Evolutionary conservation across 2,797 vertebrate genomes (phyloP), one percentile per base, ranked within the genome.

Genomic region (Channallabes apus): DNA sequence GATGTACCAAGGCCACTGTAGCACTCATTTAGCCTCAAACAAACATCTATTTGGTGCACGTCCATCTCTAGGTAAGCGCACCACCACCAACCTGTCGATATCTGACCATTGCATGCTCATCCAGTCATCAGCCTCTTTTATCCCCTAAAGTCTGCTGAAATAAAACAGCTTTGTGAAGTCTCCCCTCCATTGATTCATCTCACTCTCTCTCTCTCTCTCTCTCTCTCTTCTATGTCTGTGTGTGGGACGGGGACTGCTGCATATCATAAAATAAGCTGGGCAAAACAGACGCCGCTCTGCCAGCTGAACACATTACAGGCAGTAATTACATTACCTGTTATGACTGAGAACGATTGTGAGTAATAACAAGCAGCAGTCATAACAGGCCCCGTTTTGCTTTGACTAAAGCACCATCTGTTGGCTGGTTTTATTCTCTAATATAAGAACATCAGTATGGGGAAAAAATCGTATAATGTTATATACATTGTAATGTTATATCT

Each of bases 331-430:
- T 90, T 88, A 90, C 85, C 85, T 88, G 82, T 83, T 88, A 88
- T 87, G 89, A 84, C 85, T 72, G 79, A 41, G 84, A 88, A 72
- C 82, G 80, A 84, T 83, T 82, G 85, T 82, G 82, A 82, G 86
- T 84, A 86, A 85, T 85, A 87, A 88, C 83, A 84, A 87, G 86
- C 86, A 80, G 85, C 61, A 80, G 68, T 83, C 59, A 78, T 58
- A 77, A 77, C 62, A 65, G 83, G 38, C 58, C 29, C 20, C 20
- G 27, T 62, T 90, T 90, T 88, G 89, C 86, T 87, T 90, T 90
- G 89, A 90, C 89, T 88, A 79, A 92, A 89, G 89, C 89, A 86
- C 89, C 89, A 90, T 89, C 90, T 92, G 83, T 87, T 89, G 89
- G 87, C 65, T 24, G 32, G 35, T 67, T 14, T 59, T 59, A 22